phyloP scores from a whole-genome alignment of 2,888 invertebrate species.

The Blastobasis lacticolella region DNA sequence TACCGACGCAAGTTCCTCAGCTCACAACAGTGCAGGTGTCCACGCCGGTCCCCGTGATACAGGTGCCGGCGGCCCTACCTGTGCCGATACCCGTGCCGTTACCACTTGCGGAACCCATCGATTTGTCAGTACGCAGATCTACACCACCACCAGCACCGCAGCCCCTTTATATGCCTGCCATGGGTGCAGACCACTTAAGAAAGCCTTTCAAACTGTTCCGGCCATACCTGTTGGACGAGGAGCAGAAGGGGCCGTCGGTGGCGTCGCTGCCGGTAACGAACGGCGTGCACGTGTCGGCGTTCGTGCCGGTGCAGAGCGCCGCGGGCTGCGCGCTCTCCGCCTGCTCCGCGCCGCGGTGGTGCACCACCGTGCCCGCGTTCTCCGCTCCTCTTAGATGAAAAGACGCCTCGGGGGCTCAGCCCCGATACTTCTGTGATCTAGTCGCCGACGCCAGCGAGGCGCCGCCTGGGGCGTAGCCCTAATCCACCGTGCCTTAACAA shows the following conservation, averaged over 20 bases:
- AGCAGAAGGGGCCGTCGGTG: conserved; percentile 58
- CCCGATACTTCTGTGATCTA: conserved; percentile 66
- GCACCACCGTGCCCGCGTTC: conserved; percentile 78
- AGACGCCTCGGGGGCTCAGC: conserved; percentile 49
- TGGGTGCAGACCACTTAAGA: conserved; percentile 48
- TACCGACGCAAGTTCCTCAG: conserved; percentile 32
- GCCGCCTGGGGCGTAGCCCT: conserved; percentile 71
- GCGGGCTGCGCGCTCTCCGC: conserved; percentile 52
- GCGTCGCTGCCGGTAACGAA: conserved; percentile 51
- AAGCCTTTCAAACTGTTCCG: conserved; percentile 85
- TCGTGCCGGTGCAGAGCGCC: conserved; percentile 63
- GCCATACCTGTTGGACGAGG: conserved; percentile 81
- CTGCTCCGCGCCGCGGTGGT: conserved; percentile 74
- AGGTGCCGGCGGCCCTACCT: conserved; percentile 28
- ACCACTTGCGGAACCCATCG: conserved; percentile 46
- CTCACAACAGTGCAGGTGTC: conserved; percentile 38
- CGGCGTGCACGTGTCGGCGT: conserved; percentile 59
- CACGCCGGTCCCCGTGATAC: conserved; percentile 22
- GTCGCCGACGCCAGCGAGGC: conserved; percentile 68
- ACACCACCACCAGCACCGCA: conserved; percentile 51
- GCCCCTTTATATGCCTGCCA: conserved; percentile 31
- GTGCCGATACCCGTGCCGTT: conserved; percentile 34
- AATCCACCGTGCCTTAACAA: conserved; percentile 66
- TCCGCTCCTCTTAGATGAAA: conserved; percentile 66
- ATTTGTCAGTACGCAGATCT: conserved; percentile 48